A percentile compares a stretch with the other conserved stretches of the same genome.
Conservation (phyloP, 2,888 invertebrate species). For the Athrips mouffetella region DNA sequence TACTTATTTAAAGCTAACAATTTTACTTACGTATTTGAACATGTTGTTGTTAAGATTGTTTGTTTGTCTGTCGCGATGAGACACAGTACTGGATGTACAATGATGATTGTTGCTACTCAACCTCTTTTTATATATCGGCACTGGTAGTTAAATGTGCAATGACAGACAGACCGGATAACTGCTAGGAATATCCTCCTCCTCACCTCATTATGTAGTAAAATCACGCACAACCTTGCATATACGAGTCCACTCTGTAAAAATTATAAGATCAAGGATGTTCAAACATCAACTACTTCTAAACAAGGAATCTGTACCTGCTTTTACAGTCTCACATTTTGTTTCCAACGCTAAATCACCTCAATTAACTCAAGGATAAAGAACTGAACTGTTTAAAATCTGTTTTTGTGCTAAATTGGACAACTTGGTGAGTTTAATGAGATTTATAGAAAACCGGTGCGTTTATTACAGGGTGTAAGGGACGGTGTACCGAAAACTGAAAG, state of each 20-base stretch:
- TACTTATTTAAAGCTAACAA: no score
- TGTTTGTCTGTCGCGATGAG: slow-evolving; percentile 25
- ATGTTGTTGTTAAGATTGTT: slow-evolving; percentile 45
- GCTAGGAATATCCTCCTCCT: slow-evolving; percentile 64
- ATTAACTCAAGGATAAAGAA: slow-evolving; percentile 13
- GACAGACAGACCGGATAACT: slow-evolving; percentile 53
- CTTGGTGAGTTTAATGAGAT: slow-evolving; percentile 4
- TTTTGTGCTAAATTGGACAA: slow-evolving; percentile 7
- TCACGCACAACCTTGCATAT: slow-evolving; percentile 63
- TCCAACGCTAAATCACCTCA: not conserved
- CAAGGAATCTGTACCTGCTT: slow-evolving; percentile 18
- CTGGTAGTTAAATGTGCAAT: slow-evolving; percentile 25
- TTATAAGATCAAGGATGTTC: slow-evolving; percentile 50
- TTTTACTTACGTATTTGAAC: slow-evolving; percentile 73
- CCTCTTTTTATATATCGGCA: slow-evolving; percentile 40
- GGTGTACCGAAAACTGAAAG: no score
- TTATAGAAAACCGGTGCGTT: slow-evolving; percentile 3
- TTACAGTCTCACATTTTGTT: slow-evolving; percentile 13
- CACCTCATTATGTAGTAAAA: slow-evolving; percentile 44
- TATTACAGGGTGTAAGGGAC: no score
- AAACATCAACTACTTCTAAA: slow-evolving; percentile 7
- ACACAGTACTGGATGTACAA: slow-evolving; percentile 32
- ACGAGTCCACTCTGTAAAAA: slow-evolving; percentile 32
- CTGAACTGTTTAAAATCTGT: not conserved
- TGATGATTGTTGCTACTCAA: slow-evolving; percentile 29